phyloP scores from a whole-genome alignment of 2,113 vertebrate species.

The Anas platyrhynchos region DNA sequence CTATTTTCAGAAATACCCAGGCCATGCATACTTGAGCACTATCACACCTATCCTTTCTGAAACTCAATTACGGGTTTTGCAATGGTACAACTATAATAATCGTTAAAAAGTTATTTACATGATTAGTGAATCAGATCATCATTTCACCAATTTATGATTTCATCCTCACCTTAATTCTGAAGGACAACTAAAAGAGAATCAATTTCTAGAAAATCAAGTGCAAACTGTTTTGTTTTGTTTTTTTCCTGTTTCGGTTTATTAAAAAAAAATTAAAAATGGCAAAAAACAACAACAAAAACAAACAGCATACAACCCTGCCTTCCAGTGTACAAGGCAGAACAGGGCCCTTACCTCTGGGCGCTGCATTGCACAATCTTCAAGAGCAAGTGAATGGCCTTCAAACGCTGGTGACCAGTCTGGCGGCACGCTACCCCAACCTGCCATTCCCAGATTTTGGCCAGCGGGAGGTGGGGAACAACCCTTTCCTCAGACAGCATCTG shows the following conservation, averaged over 20 bases:
- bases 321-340: rapidly evolving
- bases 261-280: background rate
- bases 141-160: background rate
- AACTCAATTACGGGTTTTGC: background rate
- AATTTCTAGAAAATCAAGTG: background rate
- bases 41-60: background rate
- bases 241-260: background rate
- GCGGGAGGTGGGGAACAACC: slow-evolving; percentile 84
- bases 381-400: slow-evolving; percentile 94
- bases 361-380: slow-evolving; percentile 88
- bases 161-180: background rate
- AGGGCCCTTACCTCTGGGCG: slow-evolving; percentile 78
- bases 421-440: slow-evolving; percentile 94
- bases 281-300: too few species aligned
- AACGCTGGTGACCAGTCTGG: slow-evolving; percentile 90
- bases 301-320: background rate
- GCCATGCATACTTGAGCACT: background rate
- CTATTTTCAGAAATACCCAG: background rate
- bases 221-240: background rate
- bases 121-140: background rate
- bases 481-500: slow-evolving; percentile 94
- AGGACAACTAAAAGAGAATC: background rate
- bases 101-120: background rate
- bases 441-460: slow-evolving; percentile 95
- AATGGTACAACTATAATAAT: background rate